Conservation (phyloP, 2,888 invertebrate species). For the Himalopsyche anomala region DNA sequence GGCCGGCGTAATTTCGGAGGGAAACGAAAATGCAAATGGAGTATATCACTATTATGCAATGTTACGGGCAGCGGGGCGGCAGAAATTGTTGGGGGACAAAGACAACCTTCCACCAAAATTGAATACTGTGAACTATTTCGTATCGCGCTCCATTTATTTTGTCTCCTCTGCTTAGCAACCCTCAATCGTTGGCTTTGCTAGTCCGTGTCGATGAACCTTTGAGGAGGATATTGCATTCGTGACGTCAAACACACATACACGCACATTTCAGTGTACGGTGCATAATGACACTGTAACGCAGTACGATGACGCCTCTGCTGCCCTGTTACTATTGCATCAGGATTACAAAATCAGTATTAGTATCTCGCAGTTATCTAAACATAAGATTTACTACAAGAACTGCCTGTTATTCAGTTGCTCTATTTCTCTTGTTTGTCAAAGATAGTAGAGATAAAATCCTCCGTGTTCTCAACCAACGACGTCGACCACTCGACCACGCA, state of each 20-base stretch:
- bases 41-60: not conserved
- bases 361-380: no score
- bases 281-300: not conserved
- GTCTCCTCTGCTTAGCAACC: slow-evolving; percentile 13
- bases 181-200: not conserved
- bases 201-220: slow-evolving; percentile 59
- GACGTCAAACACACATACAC: slow-evolving; percentile 56
- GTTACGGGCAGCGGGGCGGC: not conserved
- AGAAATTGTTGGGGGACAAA: not conserved
- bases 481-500: no score
- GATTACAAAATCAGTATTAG: not conserved
- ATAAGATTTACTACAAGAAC: no score
- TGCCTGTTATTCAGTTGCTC: no score
- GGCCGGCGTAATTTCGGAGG: not conserved
- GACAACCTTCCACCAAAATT: slow-evolving; percentile 39
- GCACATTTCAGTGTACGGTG: not conserved
- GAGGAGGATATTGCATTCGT: slow-evolving; percentile 50
- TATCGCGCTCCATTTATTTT: not conserved
- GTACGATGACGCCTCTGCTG: not conserved
- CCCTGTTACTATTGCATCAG: not conserved
- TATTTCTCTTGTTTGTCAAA: no score
- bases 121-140: slow-evolving; percentile 49
- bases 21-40: slow-evolving; percentile 14
- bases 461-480: no score
- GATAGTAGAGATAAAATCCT: no score